Evolutionary conservation across 2,888 invertebrate species (phyloP).

Genomic region (Ariolimax columbianus): DNA sequence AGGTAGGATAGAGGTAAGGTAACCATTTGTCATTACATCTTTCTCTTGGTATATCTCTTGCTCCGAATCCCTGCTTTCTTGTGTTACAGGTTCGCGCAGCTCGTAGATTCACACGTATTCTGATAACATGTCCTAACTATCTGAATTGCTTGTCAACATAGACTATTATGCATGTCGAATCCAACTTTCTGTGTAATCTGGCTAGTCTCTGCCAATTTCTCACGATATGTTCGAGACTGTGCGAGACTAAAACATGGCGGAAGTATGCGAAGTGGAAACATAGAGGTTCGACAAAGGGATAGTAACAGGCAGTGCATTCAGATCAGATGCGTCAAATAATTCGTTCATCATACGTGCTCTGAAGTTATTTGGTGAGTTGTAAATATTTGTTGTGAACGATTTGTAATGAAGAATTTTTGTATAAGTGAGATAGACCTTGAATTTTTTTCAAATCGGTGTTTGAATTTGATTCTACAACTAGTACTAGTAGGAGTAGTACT

Average conservation of each 20-base stretch:
- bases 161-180: too few relatives aligned
- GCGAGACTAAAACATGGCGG: constrained; percentile 31
- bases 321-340: background rate
- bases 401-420: background rate
- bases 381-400: background rate
- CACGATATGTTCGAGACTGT: background rate
- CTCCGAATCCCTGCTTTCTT: too few relatives aligned
- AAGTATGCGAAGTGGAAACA: constrained; percentile 6
- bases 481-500: too few relatives aligned
- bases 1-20: too few relatives aligned
- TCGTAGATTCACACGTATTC: too few relatives aligned
- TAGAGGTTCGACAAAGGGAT: background rate
- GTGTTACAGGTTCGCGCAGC: too few relatives aligned
- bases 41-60: too few relatives aligned
- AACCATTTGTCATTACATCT: too few relatives aligned
- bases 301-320: background rate
- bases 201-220: background rate
- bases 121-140: too few relatives aligned
- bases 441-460: background rate
- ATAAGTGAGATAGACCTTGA: background rate
- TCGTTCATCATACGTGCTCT: background rate
- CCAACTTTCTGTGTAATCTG: background rate
- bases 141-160: too few relatives aligned
- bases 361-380: background rate
- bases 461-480: too few relatives aligned